phyloP scores from a whole-genome alignment of 2,888 invertebrate genomes.

The Carpatolechia fugitivella region DNA sequence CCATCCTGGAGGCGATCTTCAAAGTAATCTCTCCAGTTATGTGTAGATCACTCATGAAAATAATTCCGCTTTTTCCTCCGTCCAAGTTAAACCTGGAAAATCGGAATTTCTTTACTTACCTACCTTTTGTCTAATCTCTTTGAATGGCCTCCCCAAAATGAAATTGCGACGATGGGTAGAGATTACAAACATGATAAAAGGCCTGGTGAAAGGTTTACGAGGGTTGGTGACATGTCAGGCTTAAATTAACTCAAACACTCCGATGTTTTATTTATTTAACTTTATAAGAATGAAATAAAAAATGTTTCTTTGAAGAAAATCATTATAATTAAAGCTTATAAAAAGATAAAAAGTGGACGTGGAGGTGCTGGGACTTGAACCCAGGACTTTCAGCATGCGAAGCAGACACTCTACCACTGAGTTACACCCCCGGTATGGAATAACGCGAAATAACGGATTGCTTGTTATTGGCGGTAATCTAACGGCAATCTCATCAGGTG shows the following conservation, averaged over 20 bases:
- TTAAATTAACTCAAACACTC: conserved; percentile 9
- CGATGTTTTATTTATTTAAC: conserved; percentile 1
- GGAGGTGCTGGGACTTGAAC: conserved; percentile 82
- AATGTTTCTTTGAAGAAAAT: no score
- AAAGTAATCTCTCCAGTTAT: conserved; percentile 58
- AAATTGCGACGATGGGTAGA: neutral
- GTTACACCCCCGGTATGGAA: conserved; percentile 5
- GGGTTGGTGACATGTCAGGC: conserved; percentile 4
- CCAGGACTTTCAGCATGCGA: conserved; percentile 83
- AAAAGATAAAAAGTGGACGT: neutral
- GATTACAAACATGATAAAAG: conserved; percentile 11
- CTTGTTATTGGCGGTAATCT: neutral
- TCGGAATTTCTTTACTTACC: neutral
- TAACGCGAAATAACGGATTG: neutral
- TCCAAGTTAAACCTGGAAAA: conserved; percentile 51
- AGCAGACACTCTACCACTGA: conserved; percentile 70
- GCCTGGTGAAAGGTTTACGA: conserved; percentile 14
- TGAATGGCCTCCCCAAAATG: neutral
- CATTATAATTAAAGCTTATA: no score
- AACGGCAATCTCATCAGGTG: neutral
- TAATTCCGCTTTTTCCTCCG: conserved; percentile 50
- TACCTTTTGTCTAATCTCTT: neutral
- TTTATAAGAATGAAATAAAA: neutral
- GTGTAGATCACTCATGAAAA: conserved; percentile 60
- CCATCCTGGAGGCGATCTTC: conserved; percentile 41